Conservation (phyloP, 2,888 invertebrate species). For the Apamea epomidion region DNA sequence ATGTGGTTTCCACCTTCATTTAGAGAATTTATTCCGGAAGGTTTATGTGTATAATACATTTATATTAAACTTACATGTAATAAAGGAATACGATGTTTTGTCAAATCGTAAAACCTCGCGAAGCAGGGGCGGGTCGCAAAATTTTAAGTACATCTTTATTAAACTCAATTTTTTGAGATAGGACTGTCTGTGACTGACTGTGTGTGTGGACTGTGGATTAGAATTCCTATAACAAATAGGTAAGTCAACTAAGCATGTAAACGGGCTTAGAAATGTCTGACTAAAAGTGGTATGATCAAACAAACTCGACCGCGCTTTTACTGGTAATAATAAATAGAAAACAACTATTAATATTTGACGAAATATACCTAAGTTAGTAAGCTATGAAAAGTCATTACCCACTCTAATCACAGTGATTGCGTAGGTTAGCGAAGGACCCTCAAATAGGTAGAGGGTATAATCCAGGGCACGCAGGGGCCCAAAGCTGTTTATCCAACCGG, state of each 20-base stretch:
- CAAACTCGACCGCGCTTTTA: not conserved
- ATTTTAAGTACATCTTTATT: too few species aligned
- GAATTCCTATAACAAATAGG: not conserved
- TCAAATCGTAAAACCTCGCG: not conserved
- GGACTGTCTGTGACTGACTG: too few species aligned
- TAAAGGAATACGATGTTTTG: not conserved
- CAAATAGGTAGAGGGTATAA: constrained; percentile 52
- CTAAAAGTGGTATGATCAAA: not conserved
- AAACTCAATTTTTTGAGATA: too few species aligned
- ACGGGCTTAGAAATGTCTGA: not conserved
- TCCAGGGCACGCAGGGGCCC: constrained; percentile 51
- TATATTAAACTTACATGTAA: not conserved
- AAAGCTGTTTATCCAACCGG: constrained; percentile 67
- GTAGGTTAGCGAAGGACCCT: constrained; percentile 47
- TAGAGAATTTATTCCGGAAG: not conserved
- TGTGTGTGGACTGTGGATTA: too few species aligned
- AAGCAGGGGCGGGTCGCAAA: too few species aligned
- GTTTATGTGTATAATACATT: not conserved
- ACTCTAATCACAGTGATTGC: constrained; percentile 53
- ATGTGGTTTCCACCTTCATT: not conserved
- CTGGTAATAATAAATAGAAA: constrained; percentile 1
- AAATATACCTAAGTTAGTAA: not conserved
- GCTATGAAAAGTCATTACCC: constrained; percentile 48
- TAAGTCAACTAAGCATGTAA: not conserved
- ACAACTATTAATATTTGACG: constrained; percentile 2